phyloP scores from a whole-genome alignment of 2,113 vertebrate genomes.

The Muntiacus reevesi region DNA sequence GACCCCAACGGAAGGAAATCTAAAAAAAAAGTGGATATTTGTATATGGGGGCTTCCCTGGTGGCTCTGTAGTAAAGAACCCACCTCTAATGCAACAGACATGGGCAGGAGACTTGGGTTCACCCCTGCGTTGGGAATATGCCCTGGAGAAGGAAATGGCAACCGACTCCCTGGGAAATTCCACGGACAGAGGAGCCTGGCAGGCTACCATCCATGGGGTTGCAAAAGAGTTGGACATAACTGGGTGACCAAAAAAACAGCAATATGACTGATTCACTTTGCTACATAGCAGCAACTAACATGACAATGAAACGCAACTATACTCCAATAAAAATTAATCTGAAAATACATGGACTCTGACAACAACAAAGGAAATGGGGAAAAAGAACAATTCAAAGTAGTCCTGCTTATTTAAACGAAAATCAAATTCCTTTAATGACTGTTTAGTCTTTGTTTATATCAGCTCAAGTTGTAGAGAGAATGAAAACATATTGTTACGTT shows the following conservation, averaged over 20 bases:
- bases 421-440: background rate
- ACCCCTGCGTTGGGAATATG: background rate
- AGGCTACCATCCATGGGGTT: background rate
- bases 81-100: background rate
- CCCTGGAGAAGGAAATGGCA: background rate
- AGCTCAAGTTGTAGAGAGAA: background rate
- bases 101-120: background rate
- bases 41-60: background rate
- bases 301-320: background rate
- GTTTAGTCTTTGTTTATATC: background rate
- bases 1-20: background rate
- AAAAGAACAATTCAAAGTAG: background rate
- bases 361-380: background rate
- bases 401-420: background rate
- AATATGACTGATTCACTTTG: background rate
- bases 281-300: background rate
- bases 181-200: background rate
- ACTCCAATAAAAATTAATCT: background rate
- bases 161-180: background rate
- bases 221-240: background rate
- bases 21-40: background rate
- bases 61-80: background rate
- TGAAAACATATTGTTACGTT: background rate
- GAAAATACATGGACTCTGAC: background rate
- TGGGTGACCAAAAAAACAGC: background rate